Conservation (phyloP, 1,140 invertebrate species). For the Pseudomyrmex cubaensis region DNA sequence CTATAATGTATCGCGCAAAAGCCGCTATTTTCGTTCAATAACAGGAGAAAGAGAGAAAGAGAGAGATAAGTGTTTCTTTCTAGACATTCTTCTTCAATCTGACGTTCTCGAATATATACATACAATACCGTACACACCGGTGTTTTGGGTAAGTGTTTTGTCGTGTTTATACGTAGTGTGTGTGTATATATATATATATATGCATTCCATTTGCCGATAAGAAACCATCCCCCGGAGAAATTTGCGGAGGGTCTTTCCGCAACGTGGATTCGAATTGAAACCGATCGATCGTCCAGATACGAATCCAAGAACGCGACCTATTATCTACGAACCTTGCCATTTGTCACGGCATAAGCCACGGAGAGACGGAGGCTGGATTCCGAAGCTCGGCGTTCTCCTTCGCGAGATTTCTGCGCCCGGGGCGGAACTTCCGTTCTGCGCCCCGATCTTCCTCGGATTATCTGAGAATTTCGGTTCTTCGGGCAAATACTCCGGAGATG, state of each 20-base stretch:
- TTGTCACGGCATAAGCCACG: slow-evolving; percentile 75
- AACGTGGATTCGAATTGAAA: slow-evolving; percentile 67
- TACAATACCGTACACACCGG: background rate
- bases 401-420: slow-evolving; percentile 39
- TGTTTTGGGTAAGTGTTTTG: slow-evolving; percentile 6
- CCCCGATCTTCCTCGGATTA: slow-evolving; percentile 56
- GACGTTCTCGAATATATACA: slow-evolving; percentile 17
- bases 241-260: slow-evolving; percentile 24
- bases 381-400: background rate
- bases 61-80: slow-evolving; percentile 26
- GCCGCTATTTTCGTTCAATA: slow-evolving; percentile 25
- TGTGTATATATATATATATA: slow-evolving; percentile 8
- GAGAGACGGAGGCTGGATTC: slow-evolving; percentile 64
- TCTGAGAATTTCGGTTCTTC: slow-evolving; percentile 27
- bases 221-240: background rate
- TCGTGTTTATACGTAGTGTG: slow-evolving; percentile 22
- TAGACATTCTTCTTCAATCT: slow-evolving; percentile 14
- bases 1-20: slow-evolving; percentile 36
- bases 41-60: slow-evolving; percentile 15
- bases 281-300: slow-evolving; percentile 70
- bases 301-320: slow-evolving; percentile 65
- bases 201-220: slow-evolving; percentile 50
- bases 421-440: slow-evolving; percentile 54
- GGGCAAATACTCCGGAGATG: slow-evolving; percentile 47
- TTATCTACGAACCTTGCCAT: slow-evolving; percentile 77